A percentile compares a stretch with the other conserved stretches of the same genome.
phyloP scores from a whole-genome alignment of 35 echinoderm and acorn worm species.

The Hemicentrotus pulcherrimus region DNA sequence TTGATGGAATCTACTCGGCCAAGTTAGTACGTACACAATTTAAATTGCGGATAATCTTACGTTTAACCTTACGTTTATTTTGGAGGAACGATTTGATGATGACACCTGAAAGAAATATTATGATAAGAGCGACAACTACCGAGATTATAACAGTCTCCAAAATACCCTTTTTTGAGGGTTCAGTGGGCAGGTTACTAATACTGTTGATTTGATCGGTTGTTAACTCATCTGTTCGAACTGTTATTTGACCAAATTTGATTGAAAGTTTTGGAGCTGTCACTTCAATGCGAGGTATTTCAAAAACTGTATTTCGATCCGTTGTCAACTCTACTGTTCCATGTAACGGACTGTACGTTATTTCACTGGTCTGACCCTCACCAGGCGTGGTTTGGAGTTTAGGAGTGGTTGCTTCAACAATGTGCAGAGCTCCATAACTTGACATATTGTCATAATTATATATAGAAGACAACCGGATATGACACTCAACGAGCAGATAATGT shows the following conservation, averaged over 20 bases:
- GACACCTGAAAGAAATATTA: too few relatives aligned
- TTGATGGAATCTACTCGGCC: too few relatives aligned
- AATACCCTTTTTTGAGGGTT: too few relatives aligned
- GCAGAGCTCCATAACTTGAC: slow-evolving; percentile 10
- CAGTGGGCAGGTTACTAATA: too few relatives aligned
- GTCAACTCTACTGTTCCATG: background rate
- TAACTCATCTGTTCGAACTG: background rate
- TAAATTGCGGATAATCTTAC: too few relatives aligned
- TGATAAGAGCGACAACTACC: background rate
- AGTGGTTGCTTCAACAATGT: background rate
- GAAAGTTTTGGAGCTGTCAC: background rate
- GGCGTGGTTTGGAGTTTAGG: background rate
- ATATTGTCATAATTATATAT: background rate
- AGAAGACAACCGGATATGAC: background rate
- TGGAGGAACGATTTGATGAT: too few relatives aligned
- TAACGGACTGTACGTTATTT: background rate
- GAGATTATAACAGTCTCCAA: too few relatives aligned
- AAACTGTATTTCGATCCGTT: background rate
- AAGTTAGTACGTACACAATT: too few relatives aligned
- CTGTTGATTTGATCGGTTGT: background rate
- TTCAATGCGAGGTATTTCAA: background rate
- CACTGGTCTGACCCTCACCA: background rate
- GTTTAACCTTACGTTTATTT: too few relatives aligned
- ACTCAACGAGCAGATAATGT: background rate
- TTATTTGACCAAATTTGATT: too few relatives aligned